Evolutionary conservation across 2,797 vertebrate species (phyloP).

Genomic region (Chelon auratus): DNA sequence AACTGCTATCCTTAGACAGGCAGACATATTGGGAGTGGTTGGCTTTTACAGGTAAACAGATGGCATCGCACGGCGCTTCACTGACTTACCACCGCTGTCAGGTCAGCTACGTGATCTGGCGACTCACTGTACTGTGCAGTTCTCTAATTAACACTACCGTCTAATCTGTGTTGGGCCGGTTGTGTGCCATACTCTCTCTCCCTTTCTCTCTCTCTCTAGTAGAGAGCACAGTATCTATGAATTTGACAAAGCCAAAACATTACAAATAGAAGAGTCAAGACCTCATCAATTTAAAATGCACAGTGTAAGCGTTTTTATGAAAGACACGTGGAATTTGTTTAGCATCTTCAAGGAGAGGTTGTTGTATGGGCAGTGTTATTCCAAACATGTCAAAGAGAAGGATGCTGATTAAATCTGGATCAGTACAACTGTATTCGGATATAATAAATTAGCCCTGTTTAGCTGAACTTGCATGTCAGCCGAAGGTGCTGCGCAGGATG

Average conservation of each 20-base stretch:
- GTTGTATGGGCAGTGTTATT: background rate
- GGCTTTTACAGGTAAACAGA: conserved; percentile 79
- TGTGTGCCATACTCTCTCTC: conserved; percentile 22
- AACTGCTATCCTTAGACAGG: conserved; percentile 32
- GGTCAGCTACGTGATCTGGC: conserved; percentile 59
- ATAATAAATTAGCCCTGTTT: conserved; percentile 13
- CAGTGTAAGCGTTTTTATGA: background rate
- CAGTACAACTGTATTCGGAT: conserved; percentile 28
- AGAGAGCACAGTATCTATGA: background rate
- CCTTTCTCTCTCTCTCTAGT: background rate
- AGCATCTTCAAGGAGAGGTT: background rate
- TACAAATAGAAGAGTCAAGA: conserved; percentile 3
- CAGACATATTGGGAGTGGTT: conserved; percentile 36
- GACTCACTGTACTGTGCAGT: conserved; percentile 48
- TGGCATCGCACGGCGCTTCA: conserved; percentile 64
- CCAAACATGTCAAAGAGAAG: background rate
- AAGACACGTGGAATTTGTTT: background rate
- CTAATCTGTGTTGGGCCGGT: conserved; percentile 47
- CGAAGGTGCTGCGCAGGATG: conserved; percentile 28
- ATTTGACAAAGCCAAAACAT: background rate
- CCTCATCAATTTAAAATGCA: background rate
- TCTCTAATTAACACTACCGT: conserved; percentile 57
- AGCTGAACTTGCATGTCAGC: conserved; percentile 17
- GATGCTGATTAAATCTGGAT: conserved; percentile 5
- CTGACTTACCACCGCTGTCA: conserved; percentile 62